These are phyloP conservation scores for Chrysodeixis includens DNA, from an alignment of 2,888 invertebrate genomes.

Conservation along the genomic window DNA sequence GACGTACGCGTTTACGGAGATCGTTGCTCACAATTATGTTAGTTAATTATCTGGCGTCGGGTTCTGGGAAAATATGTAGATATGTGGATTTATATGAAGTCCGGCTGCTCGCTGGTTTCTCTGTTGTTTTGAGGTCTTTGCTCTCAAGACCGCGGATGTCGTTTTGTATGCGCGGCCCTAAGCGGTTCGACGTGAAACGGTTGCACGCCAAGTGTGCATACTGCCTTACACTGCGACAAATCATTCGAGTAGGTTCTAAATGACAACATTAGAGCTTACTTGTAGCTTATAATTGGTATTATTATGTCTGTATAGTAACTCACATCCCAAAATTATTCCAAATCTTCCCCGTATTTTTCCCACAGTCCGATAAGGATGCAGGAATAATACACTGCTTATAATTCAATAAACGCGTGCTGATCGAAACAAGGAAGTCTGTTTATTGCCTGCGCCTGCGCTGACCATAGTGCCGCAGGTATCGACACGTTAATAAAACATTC, in stretches of 20 bases:
- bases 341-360: background rate
- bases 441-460: constrained; percentile 39
- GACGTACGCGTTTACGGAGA: constrained; percentile 60
- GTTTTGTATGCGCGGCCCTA: constrained; percentile 35
- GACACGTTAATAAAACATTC: constrained; percentile 51
- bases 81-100: constrained; percentile 48
- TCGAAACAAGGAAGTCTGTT: constrained; percentile 48
- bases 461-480: constrained; percentile 30
- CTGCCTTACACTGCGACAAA: constrained; percentile 10
- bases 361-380: background rate
- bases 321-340: background rate
- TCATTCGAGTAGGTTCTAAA: constrained; percentile 13
- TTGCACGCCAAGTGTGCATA: constrained; percentile 19
- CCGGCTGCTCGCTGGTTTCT: constrained; percentile 38
- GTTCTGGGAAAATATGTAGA: constrained; percentile 51
- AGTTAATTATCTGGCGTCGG: constrained; percentile 55
- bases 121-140: constrained; percentile 42
- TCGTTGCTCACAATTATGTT: constrained; percentile 64
- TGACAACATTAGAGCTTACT: background rate
- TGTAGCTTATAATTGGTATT: background rate
- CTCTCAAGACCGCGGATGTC: constrained; percentile 47
- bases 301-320: background rate
- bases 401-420: constrained; percentile 29
- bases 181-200: constrained; percentile 29
- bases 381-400: constrained; percentile 17